Evolutionary conservation across 2,797 vertebrate species (phyloP).

Genomic region (Hippopotamyrus pictus): DNA sequence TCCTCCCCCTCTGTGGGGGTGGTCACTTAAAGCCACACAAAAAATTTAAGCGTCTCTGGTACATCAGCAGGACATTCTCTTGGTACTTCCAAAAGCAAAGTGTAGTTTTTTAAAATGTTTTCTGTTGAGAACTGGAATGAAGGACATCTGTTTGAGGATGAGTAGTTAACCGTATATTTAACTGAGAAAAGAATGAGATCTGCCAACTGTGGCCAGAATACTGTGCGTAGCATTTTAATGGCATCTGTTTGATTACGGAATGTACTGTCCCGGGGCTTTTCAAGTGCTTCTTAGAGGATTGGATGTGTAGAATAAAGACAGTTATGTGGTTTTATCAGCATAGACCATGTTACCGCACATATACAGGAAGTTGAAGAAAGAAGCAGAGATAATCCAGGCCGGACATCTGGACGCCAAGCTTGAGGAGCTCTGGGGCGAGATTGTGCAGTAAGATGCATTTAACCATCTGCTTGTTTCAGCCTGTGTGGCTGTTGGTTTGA

Average conservation of each 20-base stretch:
- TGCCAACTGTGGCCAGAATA: background rate
- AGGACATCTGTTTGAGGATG: background rate
- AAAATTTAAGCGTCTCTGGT: too few relatives aligned
- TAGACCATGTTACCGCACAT: background rate
- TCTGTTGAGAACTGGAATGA: background rate
- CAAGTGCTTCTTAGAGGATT: background rate
- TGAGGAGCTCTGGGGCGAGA: conserved; percentile 86
- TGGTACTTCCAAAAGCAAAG: background rate
- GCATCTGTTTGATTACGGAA: background rate
- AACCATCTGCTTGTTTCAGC: background rate
- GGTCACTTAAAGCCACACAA: background rate
- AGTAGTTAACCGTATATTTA: background rate
- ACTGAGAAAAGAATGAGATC: background rate
- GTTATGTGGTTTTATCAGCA: background rate
- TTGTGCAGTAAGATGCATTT: conserved; percentile 68
- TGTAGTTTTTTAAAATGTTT: background rate
- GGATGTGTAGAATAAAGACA: background rate
- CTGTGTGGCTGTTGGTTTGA: background rate
- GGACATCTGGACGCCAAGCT: conserved; percentile 92
- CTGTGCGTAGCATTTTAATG: background rate
- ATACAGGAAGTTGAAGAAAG: conserved; percentile 86
- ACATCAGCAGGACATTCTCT: background rate
- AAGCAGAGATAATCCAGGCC: conserved; percentile 87
- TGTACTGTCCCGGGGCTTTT: background rate
- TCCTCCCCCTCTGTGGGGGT: background rate